Conservation (phyloP, 2,113 vertebrate species). For the Crotalus viridis region DNA sequence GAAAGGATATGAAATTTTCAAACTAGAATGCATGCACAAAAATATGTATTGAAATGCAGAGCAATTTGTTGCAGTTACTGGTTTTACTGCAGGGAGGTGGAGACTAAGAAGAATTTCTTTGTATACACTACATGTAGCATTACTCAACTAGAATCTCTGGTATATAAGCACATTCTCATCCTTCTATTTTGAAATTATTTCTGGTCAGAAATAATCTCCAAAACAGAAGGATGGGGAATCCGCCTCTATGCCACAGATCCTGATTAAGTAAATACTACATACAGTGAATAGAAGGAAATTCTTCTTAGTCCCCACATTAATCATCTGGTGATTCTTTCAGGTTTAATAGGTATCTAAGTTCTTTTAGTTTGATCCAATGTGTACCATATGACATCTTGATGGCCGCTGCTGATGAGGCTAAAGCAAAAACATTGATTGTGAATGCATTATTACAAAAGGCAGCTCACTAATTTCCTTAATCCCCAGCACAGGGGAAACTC, state of each 20-base stretch:
- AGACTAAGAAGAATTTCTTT: not conserved
- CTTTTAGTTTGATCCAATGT: constrained; percentile 1
- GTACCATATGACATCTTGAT: not conserved
- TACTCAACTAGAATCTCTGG: not conserved
- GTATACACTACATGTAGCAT: not conserved
- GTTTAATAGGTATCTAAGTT: rapidly evolving
- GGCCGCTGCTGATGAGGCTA: rapidly evolving
- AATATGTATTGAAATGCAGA: not conserved
- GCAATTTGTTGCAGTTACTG: not conserved
- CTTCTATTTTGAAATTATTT: not conserved
- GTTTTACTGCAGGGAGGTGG: not conserved
- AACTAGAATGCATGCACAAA: constrained; percentile 1
- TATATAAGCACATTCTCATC: not conserved
- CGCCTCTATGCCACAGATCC: not conserved
- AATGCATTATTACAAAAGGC: not conserved
- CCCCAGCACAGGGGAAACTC: rapidly evolving
- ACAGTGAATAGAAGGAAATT: not conserved
- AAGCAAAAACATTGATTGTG: constrained; percentile 16
- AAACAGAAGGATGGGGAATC: not conserved
- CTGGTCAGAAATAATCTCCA: not conserved
- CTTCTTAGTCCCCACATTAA: not conserved
- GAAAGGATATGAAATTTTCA: constrained; percentile 25
- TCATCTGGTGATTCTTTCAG: not conserved
- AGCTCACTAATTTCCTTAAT: constrained; percentile 36
- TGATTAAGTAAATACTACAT: not conserved